Percentiles rank a stretch among this genome's conserved stretches.
phyloP scores from a whole-genome alignment of 2,797 vertebrate species.

The Vultur gryphus region DNA sequence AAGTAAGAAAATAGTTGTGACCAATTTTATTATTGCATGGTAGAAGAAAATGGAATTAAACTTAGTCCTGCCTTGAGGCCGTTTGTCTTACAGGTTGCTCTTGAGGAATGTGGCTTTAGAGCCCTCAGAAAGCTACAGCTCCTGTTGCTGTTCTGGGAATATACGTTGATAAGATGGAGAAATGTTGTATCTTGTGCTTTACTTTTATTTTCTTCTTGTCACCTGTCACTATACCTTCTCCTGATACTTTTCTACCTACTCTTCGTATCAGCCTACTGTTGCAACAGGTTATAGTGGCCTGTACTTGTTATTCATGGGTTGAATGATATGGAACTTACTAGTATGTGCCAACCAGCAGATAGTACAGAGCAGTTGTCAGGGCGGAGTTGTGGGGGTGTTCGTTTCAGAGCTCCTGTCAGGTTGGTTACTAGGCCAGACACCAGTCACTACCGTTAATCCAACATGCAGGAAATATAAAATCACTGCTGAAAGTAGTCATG shows the following conservation, averaged over 20 bases:
- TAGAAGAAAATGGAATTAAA: neutral
- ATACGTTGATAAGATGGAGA: neutral
- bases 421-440: neutral
- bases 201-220: neutral
- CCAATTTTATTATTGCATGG: neutral
- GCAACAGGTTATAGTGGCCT: neutral
- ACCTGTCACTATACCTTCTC: neutral
- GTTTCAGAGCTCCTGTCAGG: neutral
- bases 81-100: neutral
- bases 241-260: neutral
- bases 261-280: neutral
- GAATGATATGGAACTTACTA: neutral
- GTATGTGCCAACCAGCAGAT: neutral
- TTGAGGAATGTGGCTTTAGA: neutral
- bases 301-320: neutral
- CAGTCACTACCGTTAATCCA: neutral
- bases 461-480: neutral
- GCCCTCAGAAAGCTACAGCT: neutral
- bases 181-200: neutral
- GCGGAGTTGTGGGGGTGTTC: neutral
- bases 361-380: neutral
- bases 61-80: neutral
- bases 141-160: neutral
- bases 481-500: neutral
- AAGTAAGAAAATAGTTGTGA: conserved; percentile 80